A percentile compares a stretch with the other conserved stretches of the same genome.
phyloP scores from a whole-genome alignment of 2,113 vertebrate species.

The Embiotoca jacksoni region DNA sequence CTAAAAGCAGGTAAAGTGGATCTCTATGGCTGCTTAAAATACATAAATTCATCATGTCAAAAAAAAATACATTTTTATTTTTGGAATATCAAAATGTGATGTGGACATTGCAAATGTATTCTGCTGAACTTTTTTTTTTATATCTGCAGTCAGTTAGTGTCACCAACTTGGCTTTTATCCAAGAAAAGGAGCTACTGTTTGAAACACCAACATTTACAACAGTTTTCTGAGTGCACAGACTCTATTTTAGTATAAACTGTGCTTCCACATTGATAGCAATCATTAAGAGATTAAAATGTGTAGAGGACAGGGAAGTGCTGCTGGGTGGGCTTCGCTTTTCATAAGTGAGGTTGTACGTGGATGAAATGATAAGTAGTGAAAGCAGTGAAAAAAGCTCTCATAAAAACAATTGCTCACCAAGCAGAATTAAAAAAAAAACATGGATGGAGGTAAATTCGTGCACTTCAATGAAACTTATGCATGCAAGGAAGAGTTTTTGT shows the following conservation, averaged over 20 bases:
- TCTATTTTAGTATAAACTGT: not conserved
- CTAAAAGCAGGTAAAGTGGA: not conserved
- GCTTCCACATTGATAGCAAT: slow-evolving; percentile 9
- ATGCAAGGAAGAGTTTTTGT: not conserved
- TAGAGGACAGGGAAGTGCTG: slow-evolving; percentile 3
- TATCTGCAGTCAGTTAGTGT: not conserved
- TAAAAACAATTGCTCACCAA: not conserved
- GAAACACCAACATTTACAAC: not conserved
- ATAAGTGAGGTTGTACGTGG: slow-evolving; percentile 1
- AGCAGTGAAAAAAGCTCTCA: not conserved
- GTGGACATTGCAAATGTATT: slow-evolving; percentile 3
- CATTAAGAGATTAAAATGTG: slow-evolving; percentile 18
- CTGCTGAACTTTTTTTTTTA: not conserved
- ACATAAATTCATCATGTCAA: not conserved
- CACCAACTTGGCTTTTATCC: not conserved
- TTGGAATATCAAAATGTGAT: not conserved
- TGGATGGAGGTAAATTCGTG: not conserved
- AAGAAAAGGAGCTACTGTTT: not conserved
- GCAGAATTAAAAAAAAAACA: not conserved
- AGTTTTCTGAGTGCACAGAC: not conserved
- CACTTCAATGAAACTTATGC: not conserved
- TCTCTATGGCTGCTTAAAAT: not conserved
- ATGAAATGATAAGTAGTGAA: slow-evolving; percentile 11
- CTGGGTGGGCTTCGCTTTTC: slow-evolving; percentile 8
- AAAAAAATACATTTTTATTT: slow-evolving; percentile 18